Evolutionary conservation across 2,888 invertebrate species (phyloP), one percentile per base, ranked within the genome.

Genomic region (Drosophila paracracens): DNA sequence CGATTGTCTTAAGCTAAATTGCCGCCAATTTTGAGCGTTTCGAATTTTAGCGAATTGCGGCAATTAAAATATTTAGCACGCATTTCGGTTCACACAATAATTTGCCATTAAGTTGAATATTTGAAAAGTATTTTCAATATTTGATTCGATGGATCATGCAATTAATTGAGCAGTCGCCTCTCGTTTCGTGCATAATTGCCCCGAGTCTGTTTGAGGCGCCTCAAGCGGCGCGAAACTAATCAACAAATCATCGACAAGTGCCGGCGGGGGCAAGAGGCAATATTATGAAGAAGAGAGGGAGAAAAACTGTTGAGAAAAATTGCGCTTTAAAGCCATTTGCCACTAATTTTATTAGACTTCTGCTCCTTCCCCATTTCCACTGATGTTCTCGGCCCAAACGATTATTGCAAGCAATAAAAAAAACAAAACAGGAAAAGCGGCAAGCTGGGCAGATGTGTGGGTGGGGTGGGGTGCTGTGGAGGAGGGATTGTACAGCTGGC

Each of bases 11-110:
- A 13, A 52, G 31, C 31, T 38, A 59, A 79, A 83, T 86, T 83
- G 73, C 76, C 62, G 70, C 63, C 75, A 73, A 81, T 79, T 83
- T 81, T 67, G 62, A 75, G 74, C 86, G 74, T 81, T 79, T 83
- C 73, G 43, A 83, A 81, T 76, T 75, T 81, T 73, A 69, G 81
- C 76, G 85, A 83, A 86, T 81, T 79, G 83, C 65, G 65, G 79
- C 89, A 85, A 85, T 85, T 88, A 81, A 80, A 77, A 62, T 74
- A 88, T 85, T 88, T 81, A 81, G 62, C 87, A 86, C 87, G 84
- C 89, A 81, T 73, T 86, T 82, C 50, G 31, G 62, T 69, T 77
- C 76, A 58, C 52, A 68, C 51, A 63, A 58, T 57, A 75, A 79
- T 77, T 77, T 59, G 83, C 66, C 83, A 79, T 72, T 59, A 70